Percentiles rank a stretch among this genome's conserved stretches.
Conservation (phyloP, 2,797 vertebrate genomes). For the Arnoldichthys spilopterus region DNA sequence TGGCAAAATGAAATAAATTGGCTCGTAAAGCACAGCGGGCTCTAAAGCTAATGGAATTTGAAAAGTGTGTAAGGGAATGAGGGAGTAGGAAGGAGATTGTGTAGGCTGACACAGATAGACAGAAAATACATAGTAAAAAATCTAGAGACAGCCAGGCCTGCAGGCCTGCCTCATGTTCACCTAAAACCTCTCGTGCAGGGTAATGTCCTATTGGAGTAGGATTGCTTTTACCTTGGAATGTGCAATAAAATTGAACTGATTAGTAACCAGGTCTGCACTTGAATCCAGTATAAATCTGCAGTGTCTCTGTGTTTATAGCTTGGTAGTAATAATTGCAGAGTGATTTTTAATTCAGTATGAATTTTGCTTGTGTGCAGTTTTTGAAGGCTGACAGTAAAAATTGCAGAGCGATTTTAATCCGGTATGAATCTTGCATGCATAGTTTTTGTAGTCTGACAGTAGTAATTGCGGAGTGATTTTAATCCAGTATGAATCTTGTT, state of each 20-base stretch:
- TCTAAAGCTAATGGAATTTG: constrained; percentile 59
- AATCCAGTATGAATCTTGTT: neutral
- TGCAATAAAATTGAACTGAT: neutral
- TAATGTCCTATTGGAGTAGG: neutral
- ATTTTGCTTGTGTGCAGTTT: neutral
- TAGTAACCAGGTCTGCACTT: neutral
- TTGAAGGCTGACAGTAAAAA: neutral
- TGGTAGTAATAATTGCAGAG: neutral
- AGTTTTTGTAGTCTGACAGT: neutral
- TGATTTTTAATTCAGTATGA: neutral
- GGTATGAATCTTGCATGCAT: neutral
- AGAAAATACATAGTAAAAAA: neutral
- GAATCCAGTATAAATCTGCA: neutral
- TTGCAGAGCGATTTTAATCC: neutral
- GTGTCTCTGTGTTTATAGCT: neutral
- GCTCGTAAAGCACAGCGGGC: constrained; percentile 59
- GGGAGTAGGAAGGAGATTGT: constrained; percentile 37
- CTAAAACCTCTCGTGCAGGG: neutral
- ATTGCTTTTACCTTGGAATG: neutral
- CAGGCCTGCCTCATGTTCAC: neutral
- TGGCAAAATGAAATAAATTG: constrained; percentile 54
- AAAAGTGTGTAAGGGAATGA: constrained; percentile 51
- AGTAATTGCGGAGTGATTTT: too few species aligned
- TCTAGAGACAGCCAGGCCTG: neutral
- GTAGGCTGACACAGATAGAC: constrained; percentile 1